phyloP scores from a whole-genome alignment of 35 echinoderm and acorn worm species.

The Apostichopus japonicus region DNA sequence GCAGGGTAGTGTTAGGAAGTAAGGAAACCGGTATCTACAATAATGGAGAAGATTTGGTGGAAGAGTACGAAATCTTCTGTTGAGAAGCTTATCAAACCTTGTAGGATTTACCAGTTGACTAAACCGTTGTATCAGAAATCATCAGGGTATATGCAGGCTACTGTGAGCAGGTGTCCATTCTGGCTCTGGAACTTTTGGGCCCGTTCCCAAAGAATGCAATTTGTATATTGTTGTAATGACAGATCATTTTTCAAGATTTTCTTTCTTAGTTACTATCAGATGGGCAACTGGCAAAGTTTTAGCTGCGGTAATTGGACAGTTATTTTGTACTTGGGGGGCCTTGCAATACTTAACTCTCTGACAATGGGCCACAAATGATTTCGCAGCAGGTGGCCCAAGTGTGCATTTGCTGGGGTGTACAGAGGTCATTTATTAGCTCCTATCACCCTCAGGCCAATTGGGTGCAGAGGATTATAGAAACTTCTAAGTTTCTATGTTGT shows the following conservation, averaged over 20 bases:
- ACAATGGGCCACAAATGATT: conserved; percentile 35
- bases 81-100: neutral
- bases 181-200: neutral
- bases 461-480: conserved; percentile 11
- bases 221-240: neutral
- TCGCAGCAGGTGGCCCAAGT: neutral
- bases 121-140: conserved; percentile 4
- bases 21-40: too few species aligned
- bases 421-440: neutral
- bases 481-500: conserved; percentile 6
- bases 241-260: neutral
- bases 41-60: too few species aligned
- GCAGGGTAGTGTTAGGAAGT: too few species aligned
- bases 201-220: neutral
- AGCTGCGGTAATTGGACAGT: neutral
- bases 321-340: neutral
- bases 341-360: neutral
- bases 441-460: conserved; percentile 36
- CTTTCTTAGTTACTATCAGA: neutral
- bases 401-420: neutral
- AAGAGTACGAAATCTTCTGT: neutral
- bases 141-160: neutral
- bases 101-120: neutral
- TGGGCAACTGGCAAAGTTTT: neutral
- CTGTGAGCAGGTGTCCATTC: neutral